Conservation (phyloP, 2,113 vertebrate species). For the Notothenia coriiceps region DNA sequence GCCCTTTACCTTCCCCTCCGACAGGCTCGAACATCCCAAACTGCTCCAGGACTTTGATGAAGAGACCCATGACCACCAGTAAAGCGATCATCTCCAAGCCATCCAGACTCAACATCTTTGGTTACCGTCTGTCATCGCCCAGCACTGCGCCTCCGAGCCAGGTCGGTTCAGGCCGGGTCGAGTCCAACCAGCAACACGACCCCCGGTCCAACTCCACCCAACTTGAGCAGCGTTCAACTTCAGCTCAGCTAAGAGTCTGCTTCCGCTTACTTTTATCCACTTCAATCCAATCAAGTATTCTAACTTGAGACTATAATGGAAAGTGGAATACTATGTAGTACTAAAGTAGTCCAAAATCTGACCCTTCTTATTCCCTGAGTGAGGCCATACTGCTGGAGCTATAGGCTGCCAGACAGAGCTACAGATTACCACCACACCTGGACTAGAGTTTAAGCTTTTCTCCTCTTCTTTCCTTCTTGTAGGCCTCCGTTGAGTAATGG, state of each 20-base stretch:
- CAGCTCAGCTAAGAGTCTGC: slow-evolving; percentile 13
- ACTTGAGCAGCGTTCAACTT: slow-evolving; percentile 32
- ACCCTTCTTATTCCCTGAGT: slow-evolving; percentile 11
- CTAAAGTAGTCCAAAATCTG: slow-evolving; percentile 1
- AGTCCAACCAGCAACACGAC: slow-evolving; percentile 27
- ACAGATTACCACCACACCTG: slow-evolving; percentile 34
- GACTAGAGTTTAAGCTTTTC: slow-evolving; percentile 19
- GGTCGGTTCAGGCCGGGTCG: slow-evolving; percentile 7
- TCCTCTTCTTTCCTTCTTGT: slow-evolving; percentile 19
- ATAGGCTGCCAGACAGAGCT: slow-evolving; percentile 41
- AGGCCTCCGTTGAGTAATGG: slow-evolving; percentile 51
- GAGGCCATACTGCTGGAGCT: slow-evolving; percentile 48
- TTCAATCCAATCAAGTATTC: not conserved
- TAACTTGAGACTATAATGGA: not conserved
- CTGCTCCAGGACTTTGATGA: slow-evolving; percentile 98
- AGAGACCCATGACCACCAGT: slow-evolving; percentile 95
- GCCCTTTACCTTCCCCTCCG: slow-evolving; percentile 92
- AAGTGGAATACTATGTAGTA: not conserved
- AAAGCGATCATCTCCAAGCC: slow-evolving; percentile 97
- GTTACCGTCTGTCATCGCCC: slow-evolving; percentile 70
- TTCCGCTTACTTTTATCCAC: slow-evolving; percentile 20
- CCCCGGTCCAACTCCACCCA: slow-evolving; percentile 5
- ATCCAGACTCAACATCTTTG: slow-evolving; percentile 93
- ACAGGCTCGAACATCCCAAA: slow-evolving; percentile 97
- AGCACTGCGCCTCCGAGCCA: slow-evolving; percentile 28